Base-by-base conservation (phyloP, 2,888 invertebrate species). In the Brachylomia viminalis region DNA sequence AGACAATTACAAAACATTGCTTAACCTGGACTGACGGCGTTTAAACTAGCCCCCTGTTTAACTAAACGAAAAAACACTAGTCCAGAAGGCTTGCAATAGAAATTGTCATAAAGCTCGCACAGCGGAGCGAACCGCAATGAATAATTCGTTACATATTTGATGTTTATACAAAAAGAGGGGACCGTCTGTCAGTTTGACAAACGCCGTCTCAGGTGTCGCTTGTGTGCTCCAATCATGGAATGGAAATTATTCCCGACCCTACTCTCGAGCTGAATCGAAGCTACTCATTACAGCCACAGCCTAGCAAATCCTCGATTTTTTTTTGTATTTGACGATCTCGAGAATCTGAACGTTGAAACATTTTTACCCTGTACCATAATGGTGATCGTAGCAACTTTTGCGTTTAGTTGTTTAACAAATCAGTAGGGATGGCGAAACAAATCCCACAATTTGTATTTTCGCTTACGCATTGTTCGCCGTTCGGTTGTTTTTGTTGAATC, bases 111-210 rank as follows among this genome's bases (percentile, higher is more conserved):
- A 91, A 91, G 89, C 89, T 88, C 79, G 82, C 84, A 70, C 82
- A 80, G 85, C 87, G 82, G 78, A 88, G 87, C 85, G 80, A 85
- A 82, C 87, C 86, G 87, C 90, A 84, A 90, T 90, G 91, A 91
- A 91, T 90, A 90, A 91, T 90, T 90, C 88, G 84, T 88, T 88
- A 89, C 91, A 91, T 89, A 91, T 91, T 91, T 91, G 91, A 91
- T 91, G 90, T 89, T 88, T 91, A 87, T 88, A 89, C 86, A 91
- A 91, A 90, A 90, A 91, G 85, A 83, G 87, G 82, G 88, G 78
- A 81, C 80, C 80, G 85, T 82, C 89, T 90, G 91, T 91, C 92
- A 92, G 87, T 86, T 87, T 92, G 93, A 91, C 90, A 91, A 90
- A 90, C 87, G 85, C 81, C 84, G 92, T 82, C 92, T 76, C 92